phyloP scores from a whole-genome alignment of 2,797 vertebrate genomes.

The Gallinago solitaria region DNA sequence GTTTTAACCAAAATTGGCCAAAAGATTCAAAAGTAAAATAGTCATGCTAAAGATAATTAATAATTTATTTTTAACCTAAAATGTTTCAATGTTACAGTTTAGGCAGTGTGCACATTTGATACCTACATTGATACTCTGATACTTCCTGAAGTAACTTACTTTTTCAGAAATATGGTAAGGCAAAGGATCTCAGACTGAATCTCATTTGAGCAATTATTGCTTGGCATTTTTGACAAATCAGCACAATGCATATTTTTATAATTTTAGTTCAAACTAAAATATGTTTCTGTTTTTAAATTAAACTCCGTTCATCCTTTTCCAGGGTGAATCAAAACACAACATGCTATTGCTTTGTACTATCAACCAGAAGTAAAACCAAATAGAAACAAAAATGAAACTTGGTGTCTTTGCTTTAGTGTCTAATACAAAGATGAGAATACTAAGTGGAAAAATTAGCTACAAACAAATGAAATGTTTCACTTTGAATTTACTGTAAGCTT shows the following conservation, averaged over 20 bases:
- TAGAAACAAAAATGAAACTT: not conserved
- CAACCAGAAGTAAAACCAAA: not conserved
- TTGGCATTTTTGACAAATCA: not conserved
- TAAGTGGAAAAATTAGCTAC: not conserved
- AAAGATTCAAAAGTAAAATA: not conserved
- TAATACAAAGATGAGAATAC: not conserved
- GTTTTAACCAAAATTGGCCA: not conserved
- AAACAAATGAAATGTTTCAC: not conserved
- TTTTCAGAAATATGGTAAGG: not conserved
- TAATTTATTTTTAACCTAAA: not conserved
- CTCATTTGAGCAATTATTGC: not conserved
- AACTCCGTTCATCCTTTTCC: not conserved
- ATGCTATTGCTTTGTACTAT: not conserved
- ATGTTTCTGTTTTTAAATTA: not conserved
- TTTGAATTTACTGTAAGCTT: not conserved
- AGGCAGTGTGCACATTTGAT: not conserved
- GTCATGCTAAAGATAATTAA: not conserved
- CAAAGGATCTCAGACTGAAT: not conserved
- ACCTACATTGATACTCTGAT: not conserved
- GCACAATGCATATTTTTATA: not conserved
- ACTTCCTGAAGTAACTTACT: not conserved
- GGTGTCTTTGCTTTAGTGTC: not conserved
- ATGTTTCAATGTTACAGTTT: not conserved
- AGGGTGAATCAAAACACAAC: not conserved
- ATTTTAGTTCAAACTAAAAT: not conserved